phyloP scores from a whole-genome alignment of 1,140 invertebrate species.

The Drosophila insularis region DNA sequence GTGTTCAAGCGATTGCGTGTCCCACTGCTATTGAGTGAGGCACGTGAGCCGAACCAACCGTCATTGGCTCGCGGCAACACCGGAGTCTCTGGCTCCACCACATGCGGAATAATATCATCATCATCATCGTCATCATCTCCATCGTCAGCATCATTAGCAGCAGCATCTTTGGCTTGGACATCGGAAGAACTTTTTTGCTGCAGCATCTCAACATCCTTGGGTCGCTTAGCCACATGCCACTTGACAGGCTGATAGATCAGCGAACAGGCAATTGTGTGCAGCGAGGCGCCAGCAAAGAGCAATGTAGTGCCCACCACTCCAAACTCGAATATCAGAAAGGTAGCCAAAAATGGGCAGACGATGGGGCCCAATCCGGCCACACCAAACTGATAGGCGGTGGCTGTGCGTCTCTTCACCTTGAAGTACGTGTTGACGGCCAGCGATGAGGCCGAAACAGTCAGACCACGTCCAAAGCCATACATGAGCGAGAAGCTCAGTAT shows the following conservation, averaged over 20 bases:
- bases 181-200: conserved; percentile 30
- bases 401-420: conserved; percentile 84
- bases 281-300: conserved; percentile 84
- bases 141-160: background rate
- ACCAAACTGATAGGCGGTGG: conserved; percentile 85
- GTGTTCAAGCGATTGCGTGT: conserved; percentile 64
- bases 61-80: conserved; percentile 87
- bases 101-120: conserved; percentile 70
- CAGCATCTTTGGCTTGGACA: too few species aligned
- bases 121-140: conserved; percentile 55
- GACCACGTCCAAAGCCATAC: conserved; percentile 85
- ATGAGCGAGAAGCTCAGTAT: conserved; percentile 85
- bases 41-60: conserved; percentile 85
- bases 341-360: conserved; percentile 84
- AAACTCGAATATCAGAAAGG: conserved; percentile 83
- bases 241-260: conserved; percentile 86
- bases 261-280: conserved; percentile 85
- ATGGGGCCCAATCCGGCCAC: conserved; percentile 85
- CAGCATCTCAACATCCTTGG: conserved; percentile 70
- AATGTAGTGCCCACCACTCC: conserved; percentile 84
- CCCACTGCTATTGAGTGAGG: conserved; percentile 72
- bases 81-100: conserved; percentile 85
- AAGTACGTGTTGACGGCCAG: conserved; percentile 86
- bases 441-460: conserved; percentile 85
- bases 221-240: conserved; percentile 84